Conservation (phyloP, 30 jellyfish, hydroid and myxozoan species). For the Aurelia coerulea region DNA sequence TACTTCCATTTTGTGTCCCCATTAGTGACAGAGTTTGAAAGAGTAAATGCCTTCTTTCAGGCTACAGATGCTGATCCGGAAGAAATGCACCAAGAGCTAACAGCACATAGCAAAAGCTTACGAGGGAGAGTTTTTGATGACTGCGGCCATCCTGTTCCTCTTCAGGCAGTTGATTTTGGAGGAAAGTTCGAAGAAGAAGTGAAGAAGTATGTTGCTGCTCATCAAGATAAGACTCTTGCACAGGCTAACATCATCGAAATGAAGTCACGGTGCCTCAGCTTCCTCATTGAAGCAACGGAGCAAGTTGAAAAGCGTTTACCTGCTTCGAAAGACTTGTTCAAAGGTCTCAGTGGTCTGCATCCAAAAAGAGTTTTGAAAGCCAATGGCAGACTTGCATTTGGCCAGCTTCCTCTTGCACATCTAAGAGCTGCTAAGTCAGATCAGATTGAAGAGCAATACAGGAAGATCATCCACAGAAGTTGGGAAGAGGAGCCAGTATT, state of each 20-base stretch:
- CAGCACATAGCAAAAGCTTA: constrained; percentile 42
- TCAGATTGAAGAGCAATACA: constrained; percentile 67
- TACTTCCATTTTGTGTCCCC: constrained; percentile 76
- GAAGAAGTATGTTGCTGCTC: constrained; percentile 26
- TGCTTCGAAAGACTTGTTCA: constrained; percentile 39
- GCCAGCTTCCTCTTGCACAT: constrained; percentile 57
- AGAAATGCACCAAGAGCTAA: constrained; percentile 56
- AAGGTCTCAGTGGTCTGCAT: constrained; percentile 39
- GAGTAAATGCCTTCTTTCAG: constrained; percentile 68
- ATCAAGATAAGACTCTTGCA: constrained; percentile 31
- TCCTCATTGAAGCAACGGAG: constrained; percentile 62
- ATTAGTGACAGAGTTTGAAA: constrained; percentile 68
- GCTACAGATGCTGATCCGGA: constrained; percentile 80
- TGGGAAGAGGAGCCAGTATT: constrained; percentile 72
- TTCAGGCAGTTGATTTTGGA: constrained; percentile 61
- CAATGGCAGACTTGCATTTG: constrained; percentile 57
- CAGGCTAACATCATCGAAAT: constrained; percentile 49
- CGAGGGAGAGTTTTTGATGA: constrained; percentile 50
- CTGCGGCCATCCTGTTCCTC: constrained; percentile 33
- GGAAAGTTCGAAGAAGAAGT: constrained; percentile 53
- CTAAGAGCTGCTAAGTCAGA: constrained; percentile 25
- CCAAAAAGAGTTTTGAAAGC: constrained; percentile 55
- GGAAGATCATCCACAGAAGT: constrained; percentile 49
- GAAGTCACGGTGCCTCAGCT: constrained; percentile 51
- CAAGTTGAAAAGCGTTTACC: constrained; percentile 74